Conservation (phyloP, 2,797 vertebrate species). For the Enteromius paludinosus region DNA sequence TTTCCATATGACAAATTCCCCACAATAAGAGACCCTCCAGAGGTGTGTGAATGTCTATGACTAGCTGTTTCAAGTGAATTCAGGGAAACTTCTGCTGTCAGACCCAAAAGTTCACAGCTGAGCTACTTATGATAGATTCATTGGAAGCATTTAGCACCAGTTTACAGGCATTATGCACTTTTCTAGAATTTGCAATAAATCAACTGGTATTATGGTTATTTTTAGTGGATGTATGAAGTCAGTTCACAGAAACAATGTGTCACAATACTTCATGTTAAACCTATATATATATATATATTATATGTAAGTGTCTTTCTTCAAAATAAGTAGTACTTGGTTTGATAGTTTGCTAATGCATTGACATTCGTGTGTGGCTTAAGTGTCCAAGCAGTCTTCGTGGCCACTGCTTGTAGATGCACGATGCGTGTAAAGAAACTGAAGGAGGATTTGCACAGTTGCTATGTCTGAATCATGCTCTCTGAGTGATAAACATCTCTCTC, state of each 20-base stretch:
- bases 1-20: slow-evolving; percentile 50
- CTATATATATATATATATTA: background rate
- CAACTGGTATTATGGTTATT: background rate
- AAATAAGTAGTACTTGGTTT: background rate
- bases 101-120: background rate
- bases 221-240: background rate
- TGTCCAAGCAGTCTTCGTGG: background rate
- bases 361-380: background rate
- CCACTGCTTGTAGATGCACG: background rate
- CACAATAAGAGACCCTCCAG: slow-evolving; percentile 38
- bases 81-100: background rate
- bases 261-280: background rate
- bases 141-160: background rate
- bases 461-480: slow-evolving; percentile 1
- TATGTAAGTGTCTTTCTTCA: background rate
- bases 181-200: background rate
- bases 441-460: background rate
- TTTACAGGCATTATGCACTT: background rate
- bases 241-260: background rate
- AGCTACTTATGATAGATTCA: background rate
- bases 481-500: background rate
- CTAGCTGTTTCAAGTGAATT: background rate
- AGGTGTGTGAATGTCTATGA: background rate
- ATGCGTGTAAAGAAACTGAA: slow-evolving; percentile 5
- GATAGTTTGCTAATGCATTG: background rate